Evolutionary conservation across 2,113 vertebrate genomes (phyloP), one percentile per base, ranked within the genome.

Genomic region (Alectura lathami): DNA sequence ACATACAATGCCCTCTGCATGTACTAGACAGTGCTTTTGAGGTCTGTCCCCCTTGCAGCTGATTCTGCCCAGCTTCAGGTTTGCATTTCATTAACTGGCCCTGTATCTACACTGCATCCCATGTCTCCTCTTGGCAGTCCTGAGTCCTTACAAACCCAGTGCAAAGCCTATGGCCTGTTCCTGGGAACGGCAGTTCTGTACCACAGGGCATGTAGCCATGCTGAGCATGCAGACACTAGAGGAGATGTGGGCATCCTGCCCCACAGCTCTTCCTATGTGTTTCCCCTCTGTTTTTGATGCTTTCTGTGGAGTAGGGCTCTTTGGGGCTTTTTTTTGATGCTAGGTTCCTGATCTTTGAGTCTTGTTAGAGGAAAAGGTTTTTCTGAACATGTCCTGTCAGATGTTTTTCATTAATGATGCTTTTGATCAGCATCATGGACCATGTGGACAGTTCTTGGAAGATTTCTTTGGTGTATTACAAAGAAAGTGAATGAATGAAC

Each of bases 301-400:
- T 72, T n/a, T 3, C 0, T 15, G 5, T 29, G 5, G 1, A 2
- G 1, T 1, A 26, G 20, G 47, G 8, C 7, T 47, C 21, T 88
- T 38, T 17, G 11, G 32, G 57, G 30, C 4, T 14, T 60, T 94
- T 90, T 93, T 93, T 66, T 22, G 15, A 30, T 43, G n/a, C 63
- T 6, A 7, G 64, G 24, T 21, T 80, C 23, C 57, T 76, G 57
- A 26, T 59, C 45, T n/a, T n/a, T 45, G 30, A 74, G 30, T 15
- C 29, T 76, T 83, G 6, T 66, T 50, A 38, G 8, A 34, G 27
- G 5, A 24, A 73, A 22, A 30, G 24, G 23, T 23, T 47, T 21
- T 63, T 60, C 47, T 69, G 6, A 80, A 29, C 6, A 1, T 20
- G 20, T 26, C 48, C 57, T 38, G 10, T 66, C 48, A 30, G 40